phyloP scores from a whole-genome alignment of 2,797 vertebrate genomes.

The Echiichthys vipera region DNA sequence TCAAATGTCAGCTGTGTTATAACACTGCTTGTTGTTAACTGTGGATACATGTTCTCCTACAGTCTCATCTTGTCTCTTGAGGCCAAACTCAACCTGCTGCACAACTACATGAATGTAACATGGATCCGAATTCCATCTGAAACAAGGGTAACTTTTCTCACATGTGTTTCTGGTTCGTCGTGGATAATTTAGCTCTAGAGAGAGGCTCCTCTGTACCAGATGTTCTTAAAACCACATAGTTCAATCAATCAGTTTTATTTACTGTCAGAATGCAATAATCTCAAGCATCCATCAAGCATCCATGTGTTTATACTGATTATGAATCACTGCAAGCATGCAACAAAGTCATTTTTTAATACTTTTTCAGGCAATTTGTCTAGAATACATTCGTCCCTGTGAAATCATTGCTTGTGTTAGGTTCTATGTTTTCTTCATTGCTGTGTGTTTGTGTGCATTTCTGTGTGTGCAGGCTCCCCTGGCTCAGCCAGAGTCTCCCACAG shows the following conservation, averaged over 20 bases:
- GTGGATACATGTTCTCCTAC: constrained; percentile 40
- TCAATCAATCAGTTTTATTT: constrained; percentile 54
- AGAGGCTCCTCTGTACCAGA: constrained; percentile 54
- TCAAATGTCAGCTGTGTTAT: background rate
- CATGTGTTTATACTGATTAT: constrained; percentile 26
- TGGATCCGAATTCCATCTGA: constrained; percentile 99
- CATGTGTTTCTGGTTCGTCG: constrained; percentile 46
- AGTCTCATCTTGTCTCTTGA: constrained; percentile 98
- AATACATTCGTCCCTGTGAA: background rate
- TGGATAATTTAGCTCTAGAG: constrained; percentile 38
- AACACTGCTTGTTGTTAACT: constrained; percentile 32
- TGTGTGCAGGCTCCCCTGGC: constrained; percentile 93
- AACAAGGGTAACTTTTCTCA: constrained; percentile 89
- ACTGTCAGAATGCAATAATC: constrained; percentile 46
- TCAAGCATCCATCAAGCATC: constrained; percentile 31
- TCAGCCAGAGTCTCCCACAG: constrained; percentile 98
- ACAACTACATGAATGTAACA: constrained; percentile 99
- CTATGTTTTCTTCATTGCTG: constrained; percentile 9
- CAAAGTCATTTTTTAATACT: background rate
- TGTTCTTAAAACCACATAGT: constrained; percentile 46
- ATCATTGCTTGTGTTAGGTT: background rate
- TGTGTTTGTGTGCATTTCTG: constrained; percentile 43
- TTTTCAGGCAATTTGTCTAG: constrained; percentile 8
- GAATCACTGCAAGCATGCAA: constrained; percentile 15
- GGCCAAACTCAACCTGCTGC: constrained; percentile 97